These are phyloP conservation scores for Dasypus novemcinctus DNA, from an alignment of 2,113 vertebrate species.

Conservation along the genomic window DNA sequence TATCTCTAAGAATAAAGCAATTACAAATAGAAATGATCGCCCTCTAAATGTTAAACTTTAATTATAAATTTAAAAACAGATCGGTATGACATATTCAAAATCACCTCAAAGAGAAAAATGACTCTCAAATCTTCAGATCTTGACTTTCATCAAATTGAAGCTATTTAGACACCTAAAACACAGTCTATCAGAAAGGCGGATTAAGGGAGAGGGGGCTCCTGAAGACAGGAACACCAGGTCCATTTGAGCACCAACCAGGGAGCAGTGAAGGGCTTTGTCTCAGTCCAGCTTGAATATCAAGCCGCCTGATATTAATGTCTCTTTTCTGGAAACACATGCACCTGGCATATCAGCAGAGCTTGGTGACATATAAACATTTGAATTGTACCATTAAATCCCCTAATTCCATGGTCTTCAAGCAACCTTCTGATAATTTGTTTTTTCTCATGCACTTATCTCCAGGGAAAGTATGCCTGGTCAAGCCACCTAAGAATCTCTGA, in stretches of 20 bases:
- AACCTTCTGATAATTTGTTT: neutral
- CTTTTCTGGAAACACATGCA: neutral
- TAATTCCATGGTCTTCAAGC: neutral
- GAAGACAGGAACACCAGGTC: neutral
- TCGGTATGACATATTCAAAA: neutral
- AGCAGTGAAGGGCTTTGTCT: neutral
- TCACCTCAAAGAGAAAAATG: neutral
- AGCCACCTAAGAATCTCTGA: neutral
- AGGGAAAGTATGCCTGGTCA: neutral
- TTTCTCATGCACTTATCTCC: neutral
- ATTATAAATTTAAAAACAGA: neutral
- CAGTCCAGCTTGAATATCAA: neutral
- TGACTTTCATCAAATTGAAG: neutral
- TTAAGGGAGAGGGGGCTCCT: neutral
- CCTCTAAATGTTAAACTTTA: neutral
- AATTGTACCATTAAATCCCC: neutral
- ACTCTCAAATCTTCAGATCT: neutral
- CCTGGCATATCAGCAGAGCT: neutral
- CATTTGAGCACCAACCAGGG: neutral
- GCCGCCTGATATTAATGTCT: neutral
- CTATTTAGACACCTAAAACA: neutral
- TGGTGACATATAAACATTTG: neutral
- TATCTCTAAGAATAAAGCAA: neutral
- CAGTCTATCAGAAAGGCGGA: neutral
- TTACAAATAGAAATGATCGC: neutral